Evolutionary conservation across 2,113 vertebrate genomes (phyloP).

Genomic region (Corvus cornix): DNA sequence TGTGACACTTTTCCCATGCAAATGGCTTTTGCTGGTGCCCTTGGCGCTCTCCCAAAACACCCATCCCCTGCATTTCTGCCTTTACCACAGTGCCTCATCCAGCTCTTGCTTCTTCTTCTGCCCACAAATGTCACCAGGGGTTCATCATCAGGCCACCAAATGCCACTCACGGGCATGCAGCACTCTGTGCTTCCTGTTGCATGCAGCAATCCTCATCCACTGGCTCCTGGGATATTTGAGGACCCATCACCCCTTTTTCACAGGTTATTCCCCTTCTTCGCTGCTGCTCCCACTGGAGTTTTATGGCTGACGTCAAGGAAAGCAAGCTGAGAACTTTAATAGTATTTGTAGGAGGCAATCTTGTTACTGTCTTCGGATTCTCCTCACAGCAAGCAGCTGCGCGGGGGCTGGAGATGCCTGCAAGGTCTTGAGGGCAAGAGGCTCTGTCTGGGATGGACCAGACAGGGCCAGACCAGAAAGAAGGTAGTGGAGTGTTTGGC

Average conservation of each 20-base stretch:
- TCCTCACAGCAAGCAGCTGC: background rate
- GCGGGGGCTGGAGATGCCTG: background rate
- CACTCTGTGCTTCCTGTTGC: background rate
- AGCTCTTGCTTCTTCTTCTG: background rate
- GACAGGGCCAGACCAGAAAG: background rate
- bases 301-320: conserved; percentile 26
- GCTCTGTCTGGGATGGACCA: background rate
- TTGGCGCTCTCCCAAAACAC: background rate
- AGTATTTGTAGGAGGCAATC: conserved; percentile 43
- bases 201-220: background rate
- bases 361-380: background rate
- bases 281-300: background rate
- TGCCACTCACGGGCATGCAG: background rate
- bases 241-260: background rate
- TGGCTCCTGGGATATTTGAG: accelerated
- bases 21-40: background rate
- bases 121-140: background rate
- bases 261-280: background rate
- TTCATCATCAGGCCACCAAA: background rate
- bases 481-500: background rate
- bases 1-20: background rate
- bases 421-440: background rate
- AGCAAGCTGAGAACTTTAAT: conserved; percentile 12
- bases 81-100: background rate
- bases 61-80: background rate